These are phyloP conservation scores for Boloria selene DNA, from an alignment of 2,888 invertebrate species.

Conservation along the genomic window DNA sequence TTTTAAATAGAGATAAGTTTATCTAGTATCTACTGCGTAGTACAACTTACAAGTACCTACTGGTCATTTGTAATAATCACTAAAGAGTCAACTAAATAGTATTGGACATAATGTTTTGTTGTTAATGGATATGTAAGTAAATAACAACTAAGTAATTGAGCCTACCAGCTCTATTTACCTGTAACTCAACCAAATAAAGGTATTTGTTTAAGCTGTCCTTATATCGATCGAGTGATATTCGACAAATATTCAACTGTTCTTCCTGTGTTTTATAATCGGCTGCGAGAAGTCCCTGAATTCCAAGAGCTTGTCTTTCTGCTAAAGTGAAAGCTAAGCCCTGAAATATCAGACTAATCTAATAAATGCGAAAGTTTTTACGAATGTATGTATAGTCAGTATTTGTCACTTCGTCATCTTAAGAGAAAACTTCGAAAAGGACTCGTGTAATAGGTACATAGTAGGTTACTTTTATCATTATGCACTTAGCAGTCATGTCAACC, in stretches of 20 bases:
- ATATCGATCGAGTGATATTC: constrained; percentile 94
- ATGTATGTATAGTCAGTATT: not conserved
- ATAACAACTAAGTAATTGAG: constrained; percentile 51
- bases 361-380: not conserved
- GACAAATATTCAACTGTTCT: constrained; percentile 94
- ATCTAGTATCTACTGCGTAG: no score
- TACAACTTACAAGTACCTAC: no score
- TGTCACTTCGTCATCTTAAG: not conserved
- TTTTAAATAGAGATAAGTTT: no score
- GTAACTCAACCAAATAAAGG: constrained; percentile 95
- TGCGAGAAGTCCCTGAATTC: constrained; percentile 98
- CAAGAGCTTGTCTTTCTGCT: constrained; percentile 96
- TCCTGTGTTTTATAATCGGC: constrained; percentile 97
- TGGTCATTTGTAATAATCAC: no score
- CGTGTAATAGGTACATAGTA: no score
- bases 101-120: no score
- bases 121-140: no score
- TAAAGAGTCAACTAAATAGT: no score
- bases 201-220: constrained; percentile 97
- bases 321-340: constrained; percentile 98
- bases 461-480: no score
- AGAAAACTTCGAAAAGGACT: no score
- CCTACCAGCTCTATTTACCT: constrained; percentile 80
- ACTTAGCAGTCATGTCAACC: no score
- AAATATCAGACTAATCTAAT: constrained; percentile 38